Percentiles rank a stretch among this genome's conserved stretches.
Evolutionary conservation across 2,113 vertebrate genomes (phyloP).

Genomic region (Triplophysa rosa): DNA sequence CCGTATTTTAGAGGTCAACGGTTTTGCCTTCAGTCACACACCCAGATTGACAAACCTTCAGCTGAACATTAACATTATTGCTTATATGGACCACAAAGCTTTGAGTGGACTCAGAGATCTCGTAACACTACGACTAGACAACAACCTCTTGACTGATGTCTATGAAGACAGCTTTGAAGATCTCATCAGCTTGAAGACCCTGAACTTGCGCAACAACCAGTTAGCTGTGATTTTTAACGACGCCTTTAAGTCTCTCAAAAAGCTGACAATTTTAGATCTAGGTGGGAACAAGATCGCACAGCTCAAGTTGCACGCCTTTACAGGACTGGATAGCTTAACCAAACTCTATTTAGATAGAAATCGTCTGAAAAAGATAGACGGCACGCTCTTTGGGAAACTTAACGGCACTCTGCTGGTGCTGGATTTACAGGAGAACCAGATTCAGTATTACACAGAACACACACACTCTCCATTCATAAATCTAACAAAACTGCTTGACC

Average conservation of each 20-base stretch:
- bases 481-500: constrained; percentile 64
- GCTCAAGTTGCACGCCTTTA: constrained; percentile 64
- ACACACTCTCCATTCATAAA: constrained; percentile 67
- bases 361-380: constrained; percentile 67
- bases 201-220: constrained; percentile 81
- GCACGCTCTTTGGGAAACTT: constrained; percentile 54
- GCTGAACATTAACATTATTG: constrained; percentile 80
- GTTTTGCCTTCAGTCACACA: constrained; percentile 66
- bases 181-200: constrained; percentile 67
- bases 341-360: constrained; percentile 82
- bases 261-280: constrained; percentile 74
- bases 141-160: constrained; percentile 81
- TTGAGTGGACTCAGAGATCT: constrained; percentile 71
- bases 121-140: constrained; percentile 76
- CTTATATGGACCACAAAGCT: constrained; percentile 62
- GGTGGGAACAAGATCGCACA: constrained; percentile 79
- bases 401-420: constrained; percentile 72
- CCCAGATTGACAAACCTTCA: constrained; percentile 66
- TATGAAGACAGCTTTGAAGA: constrained; percentile 67
- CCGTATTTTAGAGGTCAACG: constrained; percentile 65
- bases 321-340: constrained; percentile 67
- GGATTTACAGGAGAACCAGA: constrained; percentile 67
- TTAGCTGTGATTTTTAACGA: constrained; percentile 75
- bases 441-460: constrained; percentile 46
- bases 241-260: constrained; percentile 66